phyloP scores from a whole-genome alignment of 2,113 vertebrate genomes.

The Silurus glanis region DNA sequence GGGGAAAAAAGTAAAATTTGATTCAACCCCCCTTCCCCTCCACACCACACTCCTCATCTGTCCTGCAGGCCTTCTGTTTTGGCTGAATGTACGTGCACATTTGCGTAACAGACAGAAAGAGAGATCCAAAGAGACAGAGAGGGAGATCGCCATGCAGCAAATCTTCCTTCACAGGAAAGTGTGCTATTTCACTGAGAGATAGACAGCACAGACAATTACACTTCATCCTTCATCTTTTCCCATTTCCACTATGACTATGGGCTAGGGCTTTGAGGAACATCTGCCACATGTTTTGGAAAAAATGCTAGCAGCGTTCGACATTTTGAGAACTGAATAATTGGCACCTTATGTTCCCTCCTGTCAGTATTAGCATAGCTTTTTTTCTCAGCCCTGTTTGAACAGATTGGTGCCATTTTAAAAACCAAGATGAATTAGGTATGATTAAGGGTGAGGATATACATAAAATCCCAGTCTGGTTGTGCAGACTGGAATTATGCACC shows the following conservation, averaged over 20 bases:
- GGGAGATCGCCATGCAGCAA: conserved; percentile 62
- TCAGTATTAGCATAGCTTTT: conserved; percentile 34
- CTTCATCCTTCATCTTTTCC: conserved; percentile 7
- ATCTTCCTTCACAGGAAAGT: conserved; percentile 62
- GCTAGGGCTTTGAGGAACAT: conserved; percentile 2
- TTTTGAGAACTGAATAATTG: conserved; percentile 32
- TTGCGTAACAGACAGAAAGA: conserved; percentile 59
- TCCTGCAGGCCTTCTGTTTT: conserved; percentile 64
- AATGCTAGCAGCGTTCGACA: conserved; percentile 14
- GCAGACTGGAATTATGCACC: conserved; percentile 55
- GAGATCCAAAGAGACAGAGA: conserved; percentile 24
- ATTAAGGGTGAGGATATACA: conserved; percentile 47
- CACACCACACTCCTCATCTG: conserved; percentile 47
- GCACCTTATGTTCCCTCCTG: conserved; percentile 33
- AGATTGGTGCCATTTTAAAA: conserved; percentile 51
- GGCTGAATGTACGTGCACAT: conserved; percentile 63
- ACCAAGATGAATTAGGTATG: conserved; percentile 45
- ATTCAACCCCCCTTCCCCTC: conserved; percentile 61
- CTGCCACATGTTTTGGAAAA: conserved; percentile 27
- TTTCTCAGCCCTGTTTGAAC: conserved; percentile 40
- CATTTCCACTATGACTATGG: not conserved
- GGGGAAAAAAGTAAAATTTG: conserved; percentile 53
- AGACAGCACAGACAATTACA: conserved; percentile 20
- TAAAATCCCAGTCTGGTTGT: conserved; percentile 38
- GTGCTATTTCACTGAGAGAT: conserved; percentile 54